Percentiles rank a stretch among this genome's conserved stretches.
phyloP scores from a whole-genome alignment of 2,888 invertebrate genomes.

The Allygus modestus region DNA sequence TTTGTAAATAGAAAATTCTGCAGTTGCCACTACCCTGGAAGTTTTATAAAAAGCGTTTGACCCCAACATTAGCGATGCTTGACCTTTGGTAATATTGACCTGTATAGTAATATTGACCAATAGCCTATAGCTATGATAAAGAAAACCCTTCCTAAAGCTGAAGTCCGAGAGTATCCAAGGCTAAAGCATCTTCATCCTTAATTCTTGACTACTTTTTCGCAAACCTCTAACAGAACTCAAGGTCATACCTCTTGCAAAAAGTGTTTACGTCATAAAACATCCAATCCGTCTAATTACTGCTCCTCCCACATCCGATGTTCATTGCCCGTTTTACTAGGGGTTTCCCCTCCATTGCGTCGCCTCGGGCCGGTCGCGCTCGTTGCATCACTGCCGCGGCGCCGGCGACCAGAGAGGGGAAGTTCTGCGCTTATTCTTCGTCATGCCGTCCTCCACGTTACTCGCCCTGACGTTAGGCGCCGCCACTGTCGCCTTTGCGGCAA shows the following conservation, averaged over 20 bases:
- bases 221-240: too few species aligned
- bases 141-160: too few species aligned
- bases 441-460: neutral
- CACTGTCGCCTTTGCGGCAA: slow-evolving; percentile 29
- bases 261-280: neutral
- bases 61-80: too few species aligned
- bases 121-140: too few species aligned
- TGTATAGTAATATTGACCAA: too few species aligned
- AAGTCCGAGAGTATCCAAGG: too few species aligned
- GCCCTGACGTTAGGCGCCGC: neutral
- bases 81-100: too few species aligned
- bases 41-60: too few species aligned
- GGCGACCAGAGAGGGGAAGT: neutral
- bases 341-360: neutral
- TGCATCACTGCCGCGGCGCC: neutral
- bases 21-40: too few species aligned
- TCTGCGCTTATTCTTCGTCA: neutral
- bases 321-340: neutral
- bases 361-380: neutral
- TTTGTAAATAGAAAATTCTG: too few species aligned
- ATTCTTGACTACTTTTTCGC: neutral
- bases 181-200: too few species aligned
- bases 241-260: too few species aligned
- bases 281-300: neutral
- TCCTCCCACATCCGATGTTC: neutral